A percentile compares a stretch with the other conserved stretches of the same genome.
These are phyloP conservation scores for Typhlichthys eigenmanni DNA, from an alignment of 2,797 vertebrate species.

Conservation along the genomic window DNA sequence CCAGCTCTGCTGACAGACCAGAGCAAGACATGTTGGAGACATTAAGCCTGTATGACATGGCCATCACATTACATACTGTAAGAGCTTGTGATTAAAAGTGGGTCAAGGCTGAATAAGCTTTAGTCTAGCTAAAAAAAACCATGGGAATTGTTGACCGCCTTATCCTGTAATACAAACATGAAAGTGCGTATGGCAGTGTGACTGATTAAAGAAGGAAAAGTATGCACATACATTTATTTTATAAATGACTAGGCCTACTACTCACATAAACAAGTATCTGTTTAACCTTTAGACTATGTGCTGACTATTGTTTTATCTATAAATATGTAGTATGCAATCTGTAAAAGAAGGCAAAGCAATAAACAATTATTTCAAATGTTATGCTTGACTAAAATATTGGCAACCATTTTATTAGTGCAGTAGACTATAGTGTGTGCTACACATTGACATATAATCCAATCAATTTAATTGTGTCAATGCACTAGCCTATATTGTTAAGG, in stretches of 20 bases:
- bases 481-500: too few relatives aligned
- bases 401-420: too few relatives aligned
- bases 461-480: not conserved
- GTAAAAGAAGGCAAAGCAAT: too few relatives aligned
- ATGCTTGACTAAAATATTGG: too few relatives aligned
- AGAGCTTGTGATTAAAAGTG: constrained; percentile 47
- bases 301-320: too few relatives aligned
- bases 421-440: not conserved
- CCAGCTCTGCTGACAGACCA: constrained; percentile 39
- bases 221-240: too few relatives aligned
- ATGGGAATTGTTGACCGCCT: constrained; percentile 29
- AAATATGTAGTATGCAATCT: too few relatives aligned
- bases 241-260: too few relatives aligned
- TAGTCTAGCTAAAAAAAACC: constrained; percentile 31
- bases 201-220: constrained; percentile 33
- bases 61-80: constrained; percentile 37
- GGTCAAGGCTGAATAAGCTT: constrained; percentile 29
- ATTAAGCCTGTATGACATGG: constrained; percentile 49
- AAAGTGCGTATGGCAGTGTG: constrained; percentile 28
- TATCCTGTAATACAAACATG: constrained; percentile 26
- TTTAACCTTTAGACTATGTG: too few relatives aligned
- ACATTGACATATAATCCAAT: too few relatives aligned
- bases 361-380: too few relatives aligned
- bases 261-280: too few relatives aligned
- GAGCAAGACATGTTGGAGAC: constrained; percentile 46